Evolutionary conservation across 2,113 vertebrate genomes (phyloP), one percentile per base, ranked within the genome.

Genomic region (Dascyllus trimaculatus): DNA sequence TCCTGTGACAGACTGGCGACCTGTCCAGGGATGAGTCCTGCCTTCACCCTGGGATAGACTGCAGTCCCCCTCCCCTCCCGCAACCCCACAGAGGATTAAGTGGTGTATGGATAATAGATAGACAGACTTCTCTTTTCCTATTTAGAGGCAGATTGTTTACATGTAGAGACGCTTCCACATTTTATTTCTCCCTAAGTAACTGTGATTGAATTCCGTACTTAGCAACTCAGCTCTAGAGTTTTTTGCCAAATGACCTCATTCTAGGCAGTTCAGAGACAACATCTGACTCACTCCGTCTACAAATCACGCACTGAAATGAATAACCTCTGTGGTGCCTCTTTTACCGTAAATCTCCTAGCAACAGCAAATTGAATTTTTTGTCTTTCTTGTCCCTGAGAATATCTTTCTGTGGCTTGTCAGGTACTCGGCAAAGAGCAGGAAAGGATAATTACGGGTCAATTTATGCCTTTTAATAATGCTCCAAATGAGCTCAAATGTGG

Each of bases 371-470:
- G 26, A 75, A 79, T 82, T 60, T n/a, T 70, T 5, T 51, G 52
- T 56, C 22, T 71, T 66, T 74, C 48, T 70, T 74, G 21, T 32
- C 18, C 38, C 63, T 15, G 60, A 62, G 52, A 86, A 77, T 70
- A 75, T 71, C 26, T 63, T 78, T 62, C 65, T 75, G 51, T 75
- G 65, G 57, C 76, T 74, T 83, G 76, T 85, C 74, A 80, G 82
- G 61, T 71, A 25, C 46, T 80, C 43, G 0, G 52, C 60, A 80
- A 88, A 84, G 57, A 74, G 71, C 5, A 14, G 5, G 29, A 77
- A 57, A 40, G 40, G 62, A 80, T 86, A 88, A 88, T 92, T 88
- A 87, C 38, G 18, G 84, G 81, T 87, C 84, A 89, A 79, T 84
- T 88, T 70, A 84, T 86, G 54, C 29, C 59, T 78, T 86, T 86